Percentiles rank a stretch among this genome's conserved stretches.
phyloP scores from a whole-genome alignment of 1,140 invertebrate genomes.

The Maniola jurtina region DNA sequence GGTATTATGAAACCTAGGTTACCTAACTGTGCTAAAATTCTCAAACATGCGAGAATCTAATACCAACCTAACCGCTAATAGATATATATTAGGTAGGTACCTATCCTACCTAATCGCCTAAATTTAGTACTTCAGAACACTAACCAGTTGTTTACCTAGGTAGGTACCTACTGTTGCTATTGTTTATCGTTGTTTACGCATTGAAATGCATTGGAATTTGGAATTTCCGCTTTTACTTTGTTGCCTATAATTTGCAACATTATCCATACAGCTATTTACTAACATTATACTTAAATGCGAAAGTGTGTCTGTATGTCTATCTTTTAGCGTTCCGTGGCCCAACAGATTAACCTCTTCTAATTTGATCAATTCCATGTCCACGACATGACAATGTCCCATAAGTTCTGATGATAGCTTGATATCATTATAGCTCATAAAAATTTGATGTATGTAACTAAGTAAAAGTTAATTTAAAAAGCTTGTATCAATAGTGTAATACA shows the following conservation, averaged over 20 bases:
- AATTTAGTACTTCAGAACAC: constrained; percentile 27
- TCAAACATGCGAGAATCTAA: no score
- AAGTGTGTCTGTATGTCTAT: neutral
- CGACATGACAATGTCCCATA: no score
- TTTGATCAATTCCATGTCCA: no score
- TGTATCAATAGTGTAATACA: neutral
- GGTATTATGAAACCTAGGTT: no score
- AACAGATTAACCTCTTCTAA: no score
- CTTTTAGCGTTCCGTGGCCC: neutral
- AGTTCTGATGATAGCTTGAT: no score
- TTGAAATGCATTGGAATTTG: neutral
- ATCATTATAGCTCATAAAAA: no score
- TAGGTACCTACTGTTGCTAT: neutral
- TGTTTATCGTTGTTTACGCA: constrained; percentile 7
- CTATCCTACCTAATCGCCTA: constrained; percentile 9
- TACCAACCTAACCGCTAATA: no score
- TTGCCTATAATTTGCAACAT: neutral
- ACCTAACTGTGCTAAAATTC: no score
- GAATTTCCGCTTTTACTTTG: neutral
- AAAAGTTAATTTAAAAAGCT: neutral
- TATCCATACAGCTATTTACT: no score
- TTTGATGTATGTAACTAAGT: no score
- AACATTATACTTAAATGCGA: no score
- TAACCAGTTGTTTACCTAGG: constrained; percentile 23
- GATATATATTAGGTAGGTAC: constrained; percentile 9